Base-by-base conservation (phyloP, 2,888 invertebrate genomes). In the Petrolisthes manimaculis region DNA sequence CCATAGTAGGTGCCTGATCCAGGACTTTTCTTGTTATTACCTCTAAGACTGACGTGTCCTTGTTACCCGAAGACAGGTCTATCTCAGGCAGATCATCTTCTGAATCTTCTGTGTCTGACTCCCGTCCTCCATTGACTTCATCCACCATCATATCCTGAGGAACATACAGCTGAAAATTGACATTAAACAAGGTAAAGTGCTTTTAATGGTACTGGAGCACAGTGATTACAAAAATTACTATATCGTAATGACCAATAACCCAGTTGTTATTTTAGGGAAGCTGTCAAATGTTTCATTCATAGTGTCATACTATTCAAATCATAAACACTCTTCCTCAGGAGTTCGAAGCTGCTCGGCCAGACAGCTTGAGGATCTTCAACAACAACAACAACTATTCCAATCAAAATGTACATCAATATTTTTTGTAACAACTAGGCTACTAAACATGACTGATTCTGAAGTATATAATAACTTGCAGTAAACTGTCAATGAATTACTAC, bases 1-100 rank as follows among this genome's bases (percentile, higher is more conserved):
- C 37, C 37, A 37, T 37, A 37, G 37, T 37, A 37, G 37, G 37
- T 37, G 37, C 14, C 9, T 14, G 21, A 75, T n/a, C 9, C 18
- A n/a, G 0, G n/a, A 67, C 12, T n/a, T 67, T n/a, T 67, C 14
- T n/a, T 18, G 12, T 67, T 37, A 85, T 91, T 93, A 95, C 96
- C 94, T 97, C 96, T 71, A 97, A 93, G 67, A 97, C 95, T 92
- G 96, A 97, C 2, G 96, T 95, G 92, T 97, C 96, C 93, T 96
- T 96, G 92, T 95, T 96, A 74, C 96, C 96, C 82, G 95, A 93
- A 77, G 95, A 95, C 82, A 96, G 93, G 93, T 97, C 96, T 85
- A 95, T 92, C 89, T 95, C 95, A 56, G 95, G 94, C 84, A 95
- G 94, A 74, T 94, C 93, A 89, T 95, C 95, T 85, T 95, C 96